A percentile compares a stretch with the other conserved stretches of the same genome.
Evolutionary conservation across 2,113 vertebrate genomes (phyloP).

Genomic region (Caranx melampygus): DNA sequence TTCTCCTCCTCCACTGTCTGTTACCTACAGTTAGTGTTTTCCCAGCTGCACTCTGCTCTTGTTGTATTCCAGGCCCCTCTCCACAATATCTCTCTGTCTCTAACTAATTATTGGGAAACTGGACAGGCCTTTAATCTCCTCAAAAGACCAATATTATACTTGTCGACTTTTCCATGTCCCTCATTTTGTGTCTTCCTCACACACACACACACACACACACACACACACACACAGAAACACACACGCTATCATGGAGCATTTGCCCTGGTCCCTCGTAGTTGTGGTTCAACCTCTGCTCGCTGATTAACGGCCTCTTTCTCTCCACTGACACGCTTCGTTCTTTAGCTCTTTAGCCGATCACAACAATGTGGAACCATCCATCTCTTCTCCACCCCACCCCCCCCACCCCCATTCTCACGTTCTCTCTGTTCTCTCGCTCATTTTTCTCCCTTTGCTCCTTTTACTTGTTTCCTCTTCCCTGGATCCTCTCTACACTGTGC

Average conservation of each 20-base stretch:
- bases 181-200: conserved; percentile 5
- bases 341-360: conserved; percentile 68
- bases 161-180: conserved; percentile 34
- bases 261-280: conserved; percentile 16
- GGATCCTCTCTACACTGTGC: not conserved
- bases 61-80: conserved; percentile 30
- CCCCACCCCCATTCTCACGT: not conserved
- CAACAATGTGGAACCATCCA: conserved; percentile 60
- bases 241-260: conserved; percentile 10
- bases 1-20: not conserved
- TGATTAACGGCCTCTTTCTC: conserved; percentile 69
- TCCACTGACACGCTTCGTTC: conserved; percentile 58
- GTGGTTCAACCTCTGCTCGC: conserved; percentile 44
- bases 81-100: conserved; percentile 35
- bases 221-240: conserved; percentile 1
- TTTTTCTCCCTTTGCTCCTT: conserved; percentile 21
- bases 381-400: conserved; percentile 43
- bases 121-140: conserved; percentile 57
- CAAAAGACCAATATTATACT: conserved; percentile 55
- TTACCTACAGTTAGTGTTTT: not conserved
- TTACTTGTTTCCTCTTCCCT: conserved; percentile 1
- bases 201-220: conserved; percentile 3
- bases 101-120: conserved; percentile 35
- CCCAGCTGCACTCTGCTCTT: not conserved
- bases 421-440: not conserved